Conservation (phyloP, 1,140 invertebrate species). For the Drosophila serrata region DNA sequence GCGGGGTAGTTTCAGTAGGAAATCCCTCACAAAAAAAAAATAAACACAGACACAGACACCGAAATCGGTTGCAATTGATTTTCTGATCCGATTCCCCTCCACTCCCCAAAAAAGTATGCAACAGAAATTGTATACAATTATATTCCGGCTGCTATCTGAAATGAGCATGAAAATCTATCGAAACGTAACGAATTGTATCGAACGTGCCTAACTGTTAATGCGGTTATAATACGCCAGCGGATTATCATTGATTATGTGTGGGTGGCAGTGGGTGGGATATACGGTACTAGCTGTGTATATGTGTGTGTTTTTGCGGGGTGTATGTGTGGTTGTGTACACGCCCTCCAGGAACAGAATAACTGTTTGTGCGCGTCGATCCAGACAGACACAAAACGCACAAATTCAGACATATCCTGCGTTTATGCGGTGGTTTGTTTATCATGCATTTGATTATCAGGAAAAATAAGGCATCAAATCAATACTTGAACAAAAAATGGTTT, state of each 20-base stretch:
- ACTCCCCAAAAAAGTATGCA: constrained; percentile 23
- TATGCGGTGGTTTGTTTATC: not conserved
- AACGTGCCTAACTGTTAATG: constrained; percentile 84
- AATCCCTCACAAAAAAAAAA: constrained; percentile 1
- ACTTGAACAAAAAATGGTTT: too few species aligned
- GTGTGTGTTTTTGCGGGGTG: constrained; percentile 3
- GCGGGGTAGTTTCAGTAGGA: not conserved
- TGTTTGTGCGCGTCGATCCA: constrained; percentile 66
- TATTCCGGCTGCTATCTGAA: constrained; percentile 71
- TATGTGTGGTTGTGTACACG: constrained; percentile 40
- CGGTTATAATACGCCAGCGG: constrained; percentile 82
- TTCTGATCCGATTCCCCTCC: constrained; percentile 12
- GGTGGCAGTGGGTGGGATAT: constrained; percentile 10
- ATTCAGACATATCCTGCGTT: not conserved
- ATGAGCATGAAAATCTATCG: constrained; percentile 79
- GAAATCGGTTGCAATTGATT: constrained; percentile 71
- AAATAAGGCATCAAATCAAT: not conserved
- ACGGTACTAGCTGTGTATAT: not conserved
- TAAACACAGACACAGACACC: not conserved
- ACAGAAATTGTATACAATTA: constrained; percentile 77
- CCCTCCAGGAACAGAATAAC: constrained; percentile 57
- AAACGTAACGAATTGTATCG: constrained; percentile 80
- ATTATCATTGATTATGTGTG: constrained; percentile 82
- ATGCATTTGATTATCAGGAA: not conserved
- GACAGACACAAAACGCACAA: constrained; percentile 34